Percentiles rank a stretch among this genome's conserved stretches.
phyloP scores from a whole-genome alignment of 2,888 invertebrate genomes.

The Machimus rusticus region DNA sequence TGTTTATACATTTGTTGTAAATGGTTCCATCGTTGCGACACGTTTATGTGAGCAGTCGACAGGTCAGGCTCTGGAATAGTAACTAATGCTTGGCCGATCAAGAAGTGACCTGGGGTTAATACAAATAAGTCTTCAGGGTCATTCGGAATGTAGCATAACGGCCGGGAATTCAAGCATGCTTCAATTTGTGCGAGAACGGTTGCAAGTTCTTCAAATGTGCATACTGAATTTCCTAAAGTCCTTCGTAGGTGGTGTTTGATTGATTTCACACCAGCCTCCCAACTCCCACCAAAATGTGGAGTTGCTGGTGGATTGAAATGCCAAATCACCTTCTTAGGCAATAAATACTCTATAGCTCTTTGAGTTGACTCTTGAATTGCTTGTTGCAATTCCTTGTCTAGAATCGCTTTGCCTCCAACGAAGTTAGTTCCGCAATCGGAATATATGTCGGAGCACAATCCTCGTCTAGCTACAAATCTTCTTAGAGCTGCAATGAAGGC shows the following conservation, averaged over 20 bases:
- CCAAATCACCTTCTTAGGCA: background rate
- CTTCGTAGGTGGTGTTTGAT: background rate
- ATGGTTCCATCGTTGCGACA: background rate
- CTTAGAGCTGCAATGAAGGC: background rate
- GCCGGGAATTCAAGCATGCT: background rate
- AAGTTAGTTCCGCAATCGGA: background rate
- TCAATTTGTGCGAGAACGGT: background rate
- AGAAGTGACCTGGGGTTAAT: background rate
- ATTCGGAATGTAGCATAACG: background rate
- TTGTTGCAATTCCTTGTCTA: background rate
- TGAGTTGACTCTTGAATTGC: background rate
- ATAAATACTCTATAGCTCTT: background rate
- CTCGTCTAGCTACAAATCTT: background rate
- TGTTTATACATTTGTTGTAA: background rate
- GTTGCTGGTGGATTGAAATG: background rate
- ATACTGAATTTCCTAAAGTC: background rate
- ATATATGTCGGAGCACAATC: background rate
- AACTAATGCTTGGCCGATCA: background rate
- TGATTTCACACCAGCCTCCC: background rate
- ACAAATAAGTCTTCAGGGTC: background rate
- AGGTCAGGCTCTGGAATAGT: background rate
- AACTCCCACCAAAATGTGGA: background rate
- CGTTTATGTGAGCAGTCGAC: background rate
- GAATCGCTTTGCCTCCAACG: background rate
- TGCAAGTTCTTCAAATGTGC: background rate